Conservation (phyloP, 2,113 vertebrate genomes). For the Lophius piscatorius region DNA sequence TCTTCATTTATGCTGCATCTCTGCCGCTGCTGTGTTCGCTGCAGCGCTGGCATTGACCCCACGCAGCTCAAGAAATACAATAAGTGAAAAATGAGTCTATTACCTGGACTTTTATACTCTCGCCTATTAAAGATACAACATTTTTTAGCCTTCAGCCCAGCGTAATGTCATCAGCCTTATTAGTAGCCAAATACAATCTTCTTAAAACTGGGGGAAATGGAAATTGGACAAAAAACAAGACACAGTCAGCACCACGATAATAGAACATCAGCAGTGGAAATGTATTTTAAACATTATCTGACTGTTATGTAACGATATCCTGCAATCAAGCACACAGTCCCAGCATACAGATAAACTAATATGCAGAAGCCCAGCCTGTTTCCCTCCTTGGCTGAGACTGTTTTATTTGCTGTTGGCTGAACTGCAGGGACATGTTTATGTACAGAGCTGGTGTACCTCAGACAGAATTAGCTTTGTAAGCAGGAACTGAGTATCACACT, state of each 20-base stretch:
- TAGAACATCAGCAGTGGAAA: background rate
- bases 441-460: constrained; percentile 3
- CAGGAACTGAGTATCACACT: constrained; percentile 26
- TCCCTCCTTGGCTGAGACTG: background rate
- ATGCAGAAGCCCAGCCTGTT: constrained; percentile 7
- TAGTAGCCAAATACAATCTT: background rate
- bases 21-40: background rate
- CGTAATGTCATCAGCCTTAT: background rate
- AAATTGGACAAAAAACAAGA: background rate
- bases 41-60: background rate
- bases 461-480: constrained; percentile 41
- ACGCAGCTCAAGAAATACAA: background rate
- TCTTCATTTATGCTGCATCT: too few relatives aligned
- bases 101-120: background rate
- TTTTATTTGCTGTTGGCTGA: constrained; percentile 28
- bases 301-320: background rate
- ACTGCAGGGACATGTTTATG: constrained; percentile 37
- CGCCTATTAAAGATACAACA: background rate
- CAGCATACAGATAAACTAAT: background rate
- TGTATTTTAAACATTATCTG: background rate
- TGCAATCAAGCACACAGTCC: too few relatives aligned
- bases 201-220: background rate
- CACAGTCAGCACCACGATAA: too few relatives aligned
- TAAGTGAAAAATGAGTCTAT: background rate
- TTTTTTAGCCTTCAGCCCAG: background rate